Conservation (phyloP, 2,797 vertebrate species). For the Emydoidea blandingii region DNA sequence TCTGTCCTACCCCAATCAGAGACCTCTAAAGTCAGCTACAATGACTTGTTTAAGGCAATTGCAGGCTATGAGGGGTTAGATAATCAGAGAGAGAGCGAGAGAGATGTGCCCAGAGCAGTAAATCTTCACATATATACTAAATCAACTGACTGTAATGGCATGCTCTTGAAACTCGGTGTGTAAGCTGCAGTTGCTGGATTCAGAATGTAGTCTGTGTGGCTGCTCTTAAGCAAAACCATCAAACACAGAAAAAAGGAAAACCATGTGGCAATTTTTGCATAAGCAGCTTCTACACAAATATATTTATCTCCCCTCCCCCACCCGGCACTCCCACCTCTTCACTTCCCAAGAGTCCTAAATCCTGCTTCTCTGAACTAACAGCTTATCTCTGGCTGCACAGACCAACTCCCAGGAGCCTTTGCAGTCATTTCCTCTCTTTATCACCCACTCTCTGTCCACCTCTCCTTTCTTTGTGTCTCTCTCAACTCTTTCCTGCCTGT, state of each 20-base stretch:
- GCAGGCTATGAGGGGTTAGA: neutral
- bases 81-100: neutral
- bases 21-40: neutral
- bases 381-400: slow-evolving; percentile 48
- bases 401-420: neutral
- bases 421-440: neutral
- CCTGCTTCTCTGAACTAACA: neutral
- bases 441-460: neutral
- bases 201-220: neutral
- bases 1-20: neutral
- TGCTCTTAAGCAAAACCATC: neutral
- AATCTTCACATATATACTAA: neutral
- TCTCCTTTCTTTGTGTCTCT: neutral
- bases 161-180: neutral
- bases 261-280: neutral
- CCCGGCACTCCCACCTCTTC: neutral
- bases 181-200: accelerated
- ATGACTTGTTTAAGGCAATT: neutral
- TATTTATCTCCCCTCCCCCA: neutral
- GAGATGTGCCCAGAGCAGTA: neutral
- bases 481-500: neutral
- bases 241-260: neutral
- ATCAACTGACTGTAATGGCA: neutral
- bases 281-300: neutral
- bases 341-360: neutral